A percentile compares a stretch with the other conserved stretches of the same genome.
These are phyloP conservation scores for Holacanthella duospinosa DNA, from an alignment of 2,888 invertebrate species.

Conservation along the genomic window DNA sequence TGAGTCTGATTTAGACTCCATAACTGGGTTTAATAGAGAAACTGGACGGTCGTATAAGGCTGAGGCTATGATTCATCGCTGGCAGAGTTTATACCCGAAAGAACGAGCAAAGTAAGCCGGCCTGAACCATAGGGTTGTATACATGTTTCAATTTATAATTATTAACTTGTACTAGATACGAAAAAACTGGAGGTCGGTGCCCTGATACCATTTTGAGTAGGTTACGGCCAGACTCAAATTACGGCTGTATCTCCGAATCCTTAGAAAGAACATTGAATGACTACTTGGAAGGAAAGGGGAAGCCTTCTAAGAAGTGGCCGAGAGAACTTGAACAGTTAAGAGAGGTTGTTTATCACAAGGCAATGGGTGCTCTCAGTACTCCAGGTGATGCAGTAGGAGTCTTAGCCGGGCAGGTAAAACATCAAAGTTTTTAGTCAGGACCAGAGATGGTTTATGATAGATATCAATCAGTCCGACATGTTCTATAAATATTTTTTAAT, in stretches of 20 bases:
- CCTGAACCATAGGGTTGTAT: no score
- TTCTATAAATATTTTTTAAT: no score
- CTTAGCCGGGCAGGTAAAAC: conserved; percentile 75
- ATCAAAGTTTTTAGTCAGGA: no score
- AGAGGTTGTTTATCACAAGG: conserved; percentile 64
- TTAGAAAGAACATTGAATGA: conserved; percentile 56
- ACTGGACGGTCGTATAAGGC: conserved; percentile 53
- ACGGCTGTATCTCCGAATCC: conserved; percentile 75
- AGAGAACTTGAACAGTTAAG: conserved; percentile 51
- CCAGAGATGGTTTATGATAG: no score
- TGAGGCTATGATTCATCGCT: conserved; percentile 53
- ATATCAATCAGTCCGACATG: no score
- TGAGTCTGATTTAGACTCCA: conserved; percentile 42
- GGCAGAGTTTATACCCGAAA: conserved; percentile 54
- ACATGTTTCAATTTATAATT: neutral
- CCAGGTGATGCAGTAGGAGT: conserved; percentile 96
- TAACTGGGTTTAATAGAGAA: conserved; percentile 41
- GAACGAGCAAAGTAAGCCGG: conserved; percentile 43
- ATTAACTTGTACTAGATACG: conserved; percentile 2
- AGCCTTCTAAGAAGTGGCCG: conserved; percentile 33
- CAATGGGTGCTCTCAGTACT: conserved; percentile 62
- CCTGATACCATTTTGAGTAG: conserved; percentile 65
- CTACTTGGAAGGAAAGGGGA: conserved; percentile 43
- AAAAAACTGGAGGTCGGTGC: conserved; percentile 41
- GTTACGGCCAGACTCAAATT: conserved; percentile 61